Conservation (phyloP, 2,797 vertebrate species). For the Sciurus vulgaris region DNA sequence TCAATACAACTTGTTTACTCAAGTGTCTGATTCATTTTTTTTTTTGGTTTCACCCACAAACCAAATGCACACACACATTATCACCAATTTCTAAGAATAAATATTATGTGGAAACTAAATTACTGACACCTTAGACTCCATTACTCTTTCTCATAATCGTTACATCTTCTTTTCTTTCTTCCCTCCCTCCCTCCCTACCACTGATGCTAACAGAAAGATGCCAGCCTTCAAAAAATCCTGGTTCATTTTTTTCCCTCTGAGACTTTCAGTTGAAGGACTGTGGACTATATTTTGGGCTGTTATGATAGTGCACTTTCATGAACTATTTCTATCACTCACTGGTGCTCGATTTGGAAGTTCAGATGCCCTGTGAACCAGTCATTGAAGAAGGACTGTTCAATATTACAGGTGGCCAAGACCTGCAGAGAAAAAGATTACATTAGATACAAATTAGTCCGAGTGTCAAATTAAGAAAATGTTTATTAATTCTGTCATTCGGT, state of each 20-base stretch:
- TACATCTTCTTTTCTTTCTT: not conserved
- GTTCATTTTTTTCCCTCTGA: not conserved
- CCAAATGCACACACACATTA: not conserved
- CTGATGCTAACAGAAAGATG: not conserved
- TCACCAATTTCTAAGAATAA: not conserved
- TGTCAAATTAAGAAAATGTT: not conserved
- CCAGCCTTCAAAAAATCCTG: not conserved
- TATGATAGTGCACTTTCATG: not conserved
- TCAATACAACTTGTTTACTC: not conserved
- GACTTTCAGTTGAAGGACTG: not conserved
- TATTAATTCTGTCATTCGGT: not conserved
- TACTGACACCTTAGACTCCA: not conserved
- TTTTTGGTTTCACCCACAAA: conserved; percentile 1
- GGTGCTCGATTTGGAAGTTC: conserved; percentile 90
- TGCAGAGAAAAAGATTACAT: conserved; percentile 67
- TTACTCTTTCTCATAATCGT: not conserved
- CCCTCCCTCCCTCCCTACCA: not conserved
- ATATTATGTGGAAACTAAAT: not conserved
- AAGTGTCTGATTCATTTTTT: not conserved
- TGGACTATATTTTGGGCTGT: not conserved
- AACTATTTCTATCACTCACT: conserved; percentile 84
- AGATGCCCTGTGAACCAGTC: conserved; percentile 90
- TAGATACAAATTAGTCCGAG: not conserved
- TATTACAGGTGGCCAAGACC: conserved; percentile 88
- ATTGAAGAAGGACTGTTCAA: conserved; percentile 88